Base-by-base conservation (phyloP, 2,888 invertebrate genomes). In the Chrysina gloriosa region DNA sequence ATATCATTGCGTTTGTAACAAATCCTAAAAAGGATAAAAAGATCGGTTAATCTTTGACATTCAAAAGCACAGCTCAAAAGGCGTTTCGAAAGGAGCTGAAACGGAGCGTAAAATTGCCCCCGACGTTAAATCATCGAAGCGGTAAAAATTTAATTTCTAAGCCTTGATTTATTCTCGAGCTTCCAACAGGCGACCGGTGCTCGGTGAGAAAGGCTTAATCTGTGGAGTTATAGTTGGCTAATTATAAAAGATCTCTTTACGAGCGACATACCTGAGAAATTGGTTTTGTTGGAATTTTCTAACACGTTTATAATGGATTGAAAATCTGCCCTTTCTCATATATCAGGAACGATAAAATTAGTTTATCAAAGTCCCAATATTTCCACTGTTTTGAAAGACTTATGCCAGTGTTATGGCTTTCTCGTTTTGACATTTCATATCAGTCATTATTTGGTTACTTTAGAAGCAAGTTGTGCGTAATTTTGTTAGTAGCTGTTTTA, bases 131-230 rank as follows among this genome's bases (percentile, higher is more conserved):
- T 39, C 23, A 39, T 11, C 23, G 58, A 39, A 7, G 36, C 25
- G 42, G 25, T 31, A 58, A 58, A 58, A 58, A 58, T 58, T 39
- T 6, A 39, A 58, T 25, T 58, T 39, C 25, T 7, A 39, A 58
- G 39, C 31, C 25, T 58, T 58, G 58, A 58, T 39, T 39, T 52
- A 34, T 52, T 27, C 52, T 1, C 52, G 31, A 16, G 14, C 31
- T 14, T 16, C 19, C 16, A 16, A 11, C 14, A 31, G 19, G 16
- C 19, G 31, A 52, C 52, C 31, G 31, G 45, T 45, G 7, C 9
- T n/a, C n/a, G n/a, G n/a, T n/a, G n/a, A n/a, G n/a, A n/a, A n/a
- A 23, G 48, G 25, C 25, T 11, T 48, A 11, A 11, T 36, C 11
- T 25, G 21, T 6, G 14, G 2, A 48, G 48, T 11, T 48, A 11